These are phyloP conservation scores for Mycalesis mineus DNA, from an alignment of 2,888 invertebrate species.

Conservation along the genomic window DNA sequence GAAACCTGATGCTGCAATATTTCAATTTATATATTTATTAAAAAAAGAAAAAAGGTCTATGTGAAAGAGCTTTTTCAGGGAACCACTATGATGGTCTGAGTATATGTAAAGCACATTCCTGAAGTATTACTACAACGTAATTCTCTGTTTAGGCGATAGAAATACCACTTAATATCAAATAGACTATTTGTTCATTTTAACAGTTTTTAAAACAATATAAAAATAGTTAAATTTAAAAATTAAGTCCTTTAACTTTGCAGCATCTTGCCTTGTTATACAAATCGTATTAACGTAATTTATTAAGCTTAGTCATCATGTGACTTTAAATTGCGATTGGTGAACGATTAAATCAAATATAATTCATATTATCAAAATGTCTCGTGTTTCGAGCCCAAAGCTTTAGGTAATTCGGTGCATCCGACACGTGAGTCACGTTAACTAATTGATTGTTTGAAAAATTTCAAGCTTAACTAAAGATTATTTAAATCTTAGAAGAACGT, in stretches of 20 bases:
- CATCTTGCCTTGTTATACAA: not conserved
- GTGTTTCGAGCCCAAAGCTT: not conserved
- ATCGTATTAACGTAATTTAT: not conserved
- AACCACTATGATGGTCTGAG: no score
- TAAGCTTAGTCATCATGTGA: slow-evolving; percentile 1
- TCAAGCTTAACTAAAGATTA: not conserved
- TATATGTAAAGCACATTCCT: no score
- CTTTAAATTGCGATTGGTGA: not conserved
- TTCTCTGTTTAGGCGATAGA: no score
- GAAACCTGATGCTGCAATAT: no score
- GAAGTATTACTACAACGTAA: no score
- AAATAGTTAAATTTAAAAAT: not conserved
- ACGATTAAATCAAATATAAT: not conserved
- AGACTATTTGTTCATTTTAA: no score
- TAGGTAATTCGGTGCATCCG: not conserved
- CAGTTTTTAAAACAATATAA: no score
- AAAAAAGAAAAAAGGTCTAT: no score
- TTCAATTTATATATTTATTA: no score
- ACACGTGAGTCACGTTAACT: not conserved
- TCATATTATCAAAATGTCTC: not conserved
- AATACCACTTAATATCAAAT: no score
- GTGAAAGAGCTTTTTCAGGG: no score
- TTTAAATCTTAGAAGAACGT: no score
- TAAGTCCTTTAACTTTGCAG: not conserved
- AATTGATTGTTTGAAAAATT: not conserved